These are phyloP conservation scores for Carterocephalus palaemon DNA, from an alignment of 2,888 invertebrate genomes.

Conservation along the genomic window DNA sequence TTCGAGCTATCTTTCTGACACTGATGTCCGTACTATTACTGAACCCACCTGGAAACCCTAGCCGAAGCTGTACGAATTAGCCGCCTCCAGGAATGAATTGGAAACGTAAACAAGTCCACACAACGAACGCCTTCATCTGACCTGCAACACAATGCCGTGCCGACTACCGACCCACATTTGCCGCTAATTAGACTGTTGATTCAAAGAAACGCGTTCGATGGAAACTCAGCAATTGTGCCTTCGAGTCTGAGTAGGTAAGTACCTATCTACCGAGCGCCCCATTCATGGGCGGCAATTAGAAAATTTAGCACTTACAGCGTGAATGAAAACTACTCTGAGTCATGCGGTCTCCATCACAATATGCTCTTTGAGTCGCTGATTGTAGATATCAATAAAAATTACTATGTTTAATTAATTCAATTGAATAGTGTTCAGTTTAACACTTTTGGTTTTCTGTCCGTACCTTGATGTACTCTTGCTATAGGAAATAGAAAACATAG, in stretches of 20 bases:
- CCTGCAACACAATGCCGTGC: conserved; percentile 54
- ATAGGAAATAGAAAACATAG: too few relatives aligned
- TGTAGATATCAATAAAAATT: too few relatives aligned
- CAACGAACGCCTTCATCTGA: conserved; percentile 68
- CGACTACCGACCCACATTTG: conserved; percentile 53
- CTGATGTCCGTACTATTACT: too few relatives aligned
- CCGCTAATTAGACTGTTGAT: conserved; percentile 63
- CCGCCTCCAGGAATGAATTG: conserved; percentile 52
- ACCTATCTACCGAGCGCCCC: not conserved
- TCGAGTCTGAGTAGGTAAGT: too few relatives aligned
- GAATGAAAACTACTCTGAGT: too few relatives aligned
- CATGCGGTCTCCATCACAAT: too few relatives aligned
- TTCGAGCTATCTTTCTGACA: too few relatives aligned
- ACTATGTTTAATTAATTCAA: too few relatives aligned
- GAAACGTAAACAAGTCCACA: conserved; percentile 63
- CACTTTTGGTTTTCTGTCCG: too few relatives aligned
- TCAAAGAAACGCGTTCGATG: conserved; percentile 56
- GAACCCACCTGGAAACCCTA: not conserved
- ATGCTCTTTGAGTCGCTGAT: too few relatives aligned
- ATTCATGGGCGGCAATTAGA: conserved; percentile 13
- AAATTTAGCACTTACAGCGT: not conserved
- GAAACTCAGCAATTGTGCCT: conserved; percentile 48
- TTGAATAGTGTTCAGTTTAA: too few relatives aligned
- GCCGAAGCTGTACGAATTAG: conserved; percentile 2
- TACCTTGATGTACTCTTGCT: too few relatives aligned